Evolutionary conservation across 2,888 invertebrate genomes (phyloP), one percentile per base, ranked within the genome.

Genomic region (Orthosia cruda): DNA sequence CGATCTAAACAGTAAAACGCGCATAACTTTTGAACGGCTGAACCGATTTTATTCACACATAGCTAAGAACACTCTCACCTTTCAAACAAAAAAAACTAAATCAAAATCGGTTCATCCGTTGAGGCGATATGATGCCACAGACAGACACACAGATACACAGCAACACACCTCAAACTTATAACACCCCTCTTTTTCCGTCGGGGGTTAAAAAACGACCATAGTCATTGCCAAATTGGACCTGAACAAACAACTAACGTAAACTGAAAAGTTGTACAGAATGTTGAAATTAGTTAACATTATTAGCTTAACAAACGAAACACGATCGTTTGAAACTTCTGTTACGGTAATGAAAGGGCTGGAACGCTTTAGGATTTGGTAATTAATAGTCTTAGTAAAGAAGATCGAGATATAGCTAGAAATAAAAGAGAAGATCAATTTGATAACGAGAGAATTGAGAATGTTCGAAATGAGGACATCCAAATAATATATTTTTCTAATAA

Each of bases 171-270:
- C n/a, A n/a, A n/a, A n/a, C n/a, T n/a, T n/a, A n/a, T n/a, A n/a
- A n/a, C n/a, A n/a, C n/a, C n/a, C n/a, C n/a, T n/a, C n/a, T n/a
- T n/a, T n/a, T n/a, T n/a, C n/a, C n/a, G n/a, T n/a, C n/a, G n/a
- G n/a, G n/a, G n/a, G n/a, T n/a, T n/a, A n/a, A n/a, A n/a, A n/a
- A 62, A 52, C 50, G 55, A 64, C 47, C 75, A 18, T 77, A 40
- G 18, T 61, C 59, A 79, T 69, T 77, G 50, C 71, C 32, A 55
- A 69, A 73, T 66, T 59, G 26, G 45, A 63, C 84, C 84, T 80
- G 67, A 81, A 84, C 65, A 79, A 74, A 81, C 66, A 66, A 64
- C 23, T 61, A 40, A 52, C 47, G 61, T 57, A 78, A 65, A 72
- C 66, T 58, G 26, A 47, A 77, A 49, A 57, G 4, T 45, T 45